A percentile compares a stretch with the other conserved stretches of the same genome.
Evolutionary conservation across 2,888 invertebrate genomes (phyloP).

Genomic region (Drosophila mimetica): DNA sequence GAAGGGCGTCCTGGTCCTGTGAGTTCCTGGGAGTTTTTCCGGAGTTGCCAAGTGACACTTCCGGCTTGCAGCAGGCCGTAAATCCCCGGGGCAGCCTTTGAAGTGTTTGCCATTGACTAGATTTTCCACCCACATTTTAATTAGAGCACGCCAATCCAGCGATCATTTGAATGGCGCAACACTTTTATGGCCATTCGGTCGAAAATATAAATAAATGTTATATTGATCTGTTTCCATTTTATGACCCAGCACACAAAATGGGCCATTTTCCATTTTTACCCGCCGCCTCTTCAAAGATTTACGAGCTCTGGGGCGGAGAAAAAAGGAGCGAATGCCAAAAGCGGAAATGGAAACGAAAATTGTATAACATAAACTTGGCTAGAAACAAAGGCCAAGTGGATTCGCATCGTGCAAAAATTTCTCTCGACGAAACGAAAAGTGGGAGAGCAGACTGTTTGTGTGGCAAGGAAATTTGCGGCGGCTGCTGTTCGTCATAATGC

Average conservation of each 20-base stretch:
- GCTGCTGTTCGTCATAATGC: conserved; percentile 50
- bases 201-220: conserved; percentile 71
- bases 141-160: conserved; percentile 44
- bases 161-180: conserved; percentile 50
- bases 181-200: conserved; percentile 59
- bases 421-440: conserved; percentile 16
- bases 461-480: conserved; percentile 46
- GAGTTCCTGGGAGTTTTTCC: conserved; percentile 5
- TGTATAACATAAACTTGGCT: conserved; percentile 65
- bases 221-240: conserved; percentile 60
- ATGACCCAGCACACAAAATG: conserved; percentile 48
- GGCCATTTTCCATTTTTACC: conserved; percentile 60
- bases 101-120: conserved; percentile 18
- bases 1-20: conserved; percentile 9
- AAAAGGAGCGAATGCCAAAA: conserved; percentile 22
- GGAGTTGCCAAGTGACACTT: conserved; percentile 68
- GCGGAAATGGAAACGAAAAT: conserved; percentile 44
- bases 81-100: conserved; percentile 44
- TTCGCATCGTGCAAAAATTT: conserved; percentile 27
- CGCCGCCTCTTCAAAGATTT: conserved; percentile 62
- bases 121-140: conserved; percentile 51
- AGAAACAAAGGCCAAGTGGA: conserved; percentile 39
- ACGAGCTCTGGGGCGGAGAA: conserved; percentile 52
- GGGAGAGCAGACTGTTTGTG: conserved; percentile 1
- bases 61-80: conserved; percentile 52